Base-by-base conservation (phyloP, 2,113 vertebrate species). In the Cyphomyrus discorhynchus region DNA sequence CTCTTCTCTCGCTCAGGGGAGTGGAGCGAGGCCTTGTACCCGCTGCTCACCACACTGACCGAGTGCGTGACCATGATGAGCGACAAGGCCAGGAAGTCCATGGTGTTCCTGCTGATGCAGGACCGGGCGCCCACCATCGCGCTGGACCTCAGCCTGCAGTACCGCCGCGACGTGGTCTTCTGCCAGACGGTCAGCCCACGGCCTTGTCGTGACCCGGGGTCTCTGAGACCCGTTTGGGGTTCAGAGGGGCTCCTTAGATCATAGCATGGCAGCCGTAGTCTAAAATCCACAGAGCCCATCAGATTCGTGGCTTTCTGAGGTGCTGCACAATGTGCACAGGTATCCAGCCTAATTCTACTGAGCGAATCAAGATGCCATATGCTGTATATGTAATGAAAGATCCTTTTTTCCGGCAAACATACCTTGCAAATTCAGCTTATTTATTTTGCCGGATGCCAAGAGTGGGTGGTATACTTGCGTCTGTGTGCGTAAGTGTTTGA, bases 61-160 rank as follows among this genome's bases (percentile, higher is more conserved):
- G 98, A 99, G 92, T 99, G 98, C 0, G 98, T 99, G 88, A 95
- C 97, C 92, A 98, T 99, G 98, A 99, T 99, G 98, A 98, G 98
- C 0, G 98, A 99, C 96, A 97, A 97, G 93, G 98, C 98, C 92
- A 99, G 98, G 93, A 98, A 97, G 94, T 97, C 98, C 24, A 98
- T 99, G 98, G 98, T 98, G 82, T 99, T 99, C 93, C 95, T 99
- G 91, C 95, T 99, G 83, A 99, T 99, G 98, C 98, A 99, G 95
- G 98, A 99, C 95, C 96, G 96, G 0, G 98, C 98, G 0, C 97
- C 98, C 0, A 99, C 98, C 49, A 98, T 99, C 49, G 96, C 97
- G 91, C 96, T 97, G 91, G 97, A 97, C 93, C 95, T 99, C 90
- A 97, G 95, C 39, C 96, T 99, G 93, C 98, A 99, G 94, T 98